phyloP scores from a whole-genome alignment of 2,113 vertebrate species.

The Bucco capensis region DNA sequence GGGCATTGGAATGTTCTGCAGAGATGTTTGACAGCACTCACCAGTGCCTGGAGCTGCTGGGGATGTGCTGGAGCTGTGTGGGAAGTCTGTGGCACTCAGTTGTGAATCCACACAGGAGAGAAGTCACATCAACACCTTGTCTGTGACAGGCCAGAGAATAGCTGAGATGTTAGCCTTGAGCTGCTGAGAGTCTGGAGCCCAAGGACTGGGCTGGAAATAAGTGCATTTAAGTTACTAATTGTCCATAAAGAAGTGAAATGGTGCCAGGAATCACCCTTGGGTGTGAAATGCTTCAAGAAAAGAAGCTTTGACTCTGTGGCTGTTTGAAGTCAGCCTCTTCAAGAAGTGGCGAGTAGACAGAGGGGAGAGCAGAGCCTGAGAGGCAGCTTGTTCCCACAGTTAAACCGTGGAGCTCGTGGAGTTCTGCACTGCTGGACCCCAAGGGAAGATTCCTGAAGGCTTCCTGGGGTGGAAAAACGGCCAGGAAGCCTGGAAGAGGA shows the following conservation, averaged over 20 bases:
- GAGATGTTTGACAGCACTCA: not conserved
- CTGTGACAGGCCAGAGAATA: not conserved
- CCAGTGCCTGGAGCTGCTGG: not conserved
- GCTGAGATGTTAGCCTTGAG: not conserved
- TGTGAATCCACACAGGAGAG: rapidly evolving
- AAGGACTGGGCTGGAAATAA: not conserved
- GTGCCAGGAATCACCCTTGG: not conserved
- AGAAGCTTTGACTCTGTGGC: not conserved
- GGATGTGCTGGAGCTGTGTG: not conserved
- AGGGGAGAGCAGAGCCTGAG: not conserved
- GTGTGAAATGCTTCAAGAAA: not conserved
- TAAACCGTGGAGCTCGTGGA: rapidly evolving
- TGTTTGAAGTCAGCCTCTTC: not conserved
- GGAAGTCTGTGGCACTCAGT: not conserved
- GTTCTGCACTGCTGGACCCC: not conserved
- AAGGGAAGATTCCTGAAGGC: not conserved
- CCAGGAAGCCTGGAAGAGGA: rapidly evolving
- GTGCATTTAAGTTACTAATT: not conserved
- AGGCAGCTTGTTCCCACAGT: not conserved
- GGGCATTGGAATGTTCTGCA: rapidly evolving
- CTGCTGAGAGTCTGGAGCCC: rapidly evolving
- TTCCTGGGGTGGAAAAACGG: not conserved
- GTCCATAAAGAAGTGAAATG: rapidly evolving
- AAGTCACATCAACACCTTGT: rapidly evolving
- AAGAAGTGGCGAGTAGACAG: not conserved